phyloP scores from a whole-genome alignment of 2,888 invertebrate species.

The Erpobdella octoculata region DNA sequence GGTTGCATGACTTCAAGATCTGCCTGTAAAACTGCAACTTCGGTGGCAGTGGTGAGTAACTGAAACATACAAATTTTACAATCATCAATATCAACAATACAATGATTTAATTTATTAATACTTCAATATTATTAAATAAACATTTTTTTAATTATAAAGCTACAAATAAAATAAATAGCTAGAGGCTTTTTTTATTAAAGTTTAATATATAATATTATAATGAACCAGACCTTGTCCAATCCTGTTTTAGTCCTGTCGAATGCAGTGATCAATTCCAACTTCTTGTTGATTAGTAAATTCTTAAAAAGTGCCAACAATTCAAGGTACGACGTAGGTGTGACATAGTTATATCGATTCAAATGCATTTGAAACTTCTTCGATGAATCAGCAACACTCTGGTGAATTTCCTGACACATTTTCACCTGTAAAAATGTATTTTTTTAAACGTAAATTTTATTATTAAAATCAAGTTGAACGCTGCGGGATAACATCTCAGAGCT shows the following conservation, averaged over 20 bases:
- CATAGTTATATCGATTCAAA: slow-evolving; percentile 51
- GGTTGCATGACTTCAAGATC: slow-evolving; percentile 52
- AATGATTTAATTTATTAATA: neutral
- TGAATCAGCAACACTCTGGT: slow-evolving; percentile 58
- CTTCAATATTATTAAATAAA: neutral
- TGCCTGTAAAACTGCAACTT: slow-evolving; percentile 51
- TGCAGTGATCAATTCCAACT: slow-evolving; percentile 50
- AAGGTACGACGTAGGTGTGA: slow-evolving; percentile 53
- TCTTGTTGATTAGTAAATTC: slow-evolving; percentile 50
- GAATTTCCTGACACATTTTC: slow-evolving; percentile 61
- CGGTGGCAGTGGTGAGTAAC: slow-evolving; percentile 50
- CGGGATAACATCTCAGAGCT: no score
- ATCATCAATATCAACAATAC: neutral
- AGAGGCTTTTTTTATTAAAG: no score
- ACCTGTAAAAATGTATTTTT: slow-evolving; percentile 58
- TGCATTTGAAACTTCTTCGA: slow-evolving; percentile 47
- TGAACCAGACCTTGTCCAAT: slow-evolving; percentile 51
- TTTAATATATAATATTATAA: no score
- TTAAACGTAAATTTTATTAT: no score
- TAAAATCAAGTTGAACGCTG: no score
- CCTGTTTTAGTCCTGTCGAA: slow-evolving; percentile 51
- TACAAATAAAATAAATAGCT: no score
- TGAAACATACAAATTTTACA: slow-evolving; percentile 32
- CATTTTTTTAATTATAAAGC: no score
- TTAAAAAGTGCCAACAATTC: slow-evolving; percentile 52